Percentiles rank a stretch among this genome's conserved stretches.
phyloP scores from a whole-genome alignment of 1,140 invertebrate genomes.

The Dinothrombium tinctorium region DNA sequence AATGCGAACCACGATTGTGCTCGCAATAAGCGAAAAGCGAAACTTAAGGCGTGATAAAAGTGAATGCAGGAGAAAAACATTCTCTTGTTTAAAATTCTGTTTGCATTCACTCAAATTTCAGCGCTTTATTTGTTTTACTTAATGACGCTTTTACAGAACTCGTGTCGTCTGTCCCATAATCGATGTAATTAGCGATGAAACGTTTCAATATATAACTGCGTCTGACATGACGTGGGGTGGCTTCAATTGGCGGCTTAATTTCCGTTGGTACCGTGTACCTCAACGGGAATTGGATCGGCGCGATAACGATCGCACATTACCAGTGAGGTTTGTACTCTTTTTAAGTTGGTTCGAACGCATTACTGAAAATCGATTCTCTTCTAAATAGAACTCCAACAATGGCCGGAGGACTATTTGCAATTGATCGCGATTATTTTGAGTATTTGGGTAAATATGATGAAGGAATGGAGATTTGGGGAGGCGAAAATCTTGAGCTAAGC shows the following conservation, averaged over 20 bases:
- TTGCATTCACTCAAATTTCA: no score
- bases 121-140: not conserved
- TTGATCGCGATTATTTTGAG: constrained; percentile 89
- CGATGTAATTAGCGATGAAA: constrained; percentile 35
- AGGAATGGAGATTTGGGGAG: constrained; percentile 99
- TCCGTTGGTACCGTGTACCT: constrained; percentile 63
- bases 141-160: not conserved
- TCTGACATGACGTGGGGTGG: constrained; percentile 31
- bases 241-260: constrained; percentile 45
- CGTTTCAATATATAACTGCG: constrained; percentile 33
- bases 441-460: constrained; percentile 90
- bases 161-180: constrained; percentile 33
- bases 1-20: no score
- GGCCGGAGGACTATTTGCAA: constrained; percentile 95
- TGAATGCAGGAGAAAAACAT: no score
- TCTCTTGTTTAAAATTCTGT: no score
- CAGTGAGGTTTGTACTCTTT: constrained; percentile 31
- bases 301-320: constrained; percentile 63
- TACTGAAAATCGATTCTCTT: not conserved
- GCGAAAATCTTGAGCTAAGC: constrained; percentile 5
- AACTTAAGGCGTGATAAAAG: no score
- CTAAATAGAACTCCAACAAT: constrained; percentile 62
- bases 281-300: constrained; percentile 77
- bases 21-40: no score
- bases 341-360: not conserved